Conservation (phyloP, 2,888 invertebrate species). For the Resseliella maxima region DNA sequence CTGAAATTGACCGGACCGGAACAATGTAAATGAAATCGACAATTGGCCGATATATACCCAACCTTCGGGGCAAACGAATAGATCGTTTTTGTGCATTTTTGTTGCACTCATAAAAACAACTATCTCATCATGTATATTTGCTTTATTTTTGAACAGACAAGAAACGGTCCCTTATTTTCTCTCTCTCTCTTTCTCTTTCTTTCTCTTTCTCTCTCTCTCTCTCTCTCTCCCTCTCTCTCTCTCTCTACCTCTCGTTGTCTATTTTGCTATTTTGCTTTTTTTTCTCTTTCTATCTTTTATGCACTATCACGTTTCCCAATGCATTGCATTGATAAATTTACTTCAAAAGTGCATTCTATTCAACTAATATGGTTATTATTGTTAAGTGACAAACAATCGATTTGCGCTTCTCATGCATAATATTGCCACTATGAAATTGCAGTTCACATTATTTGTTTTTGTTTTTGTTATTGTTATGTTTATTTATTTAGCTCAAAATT, state of each 20-base stretch:
- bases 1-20: conserved; percentile 19
- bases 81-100: not conserved
- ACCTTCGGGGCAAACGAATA: not conserved
- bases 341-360: conserved; percentile 30
- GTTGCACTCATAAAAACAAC: not conserved
- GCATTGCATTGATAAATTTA: not conserved
- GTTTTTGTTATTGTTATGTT: too few relatives aligned
- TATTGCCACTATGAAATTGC: not conserved
- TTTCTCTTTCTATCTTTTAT: too few relatives aligned
- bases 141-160: not conserved
- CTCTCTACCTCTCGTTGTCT: too few relatives aligned
- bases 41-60: not conserved
- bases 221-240: not conserved
- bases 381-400: conserved; percentile 24
- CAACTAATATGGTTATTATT: not conserved
- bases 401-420: conserved; percentile 3
- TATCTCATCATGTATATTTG: not conserved
- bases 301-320: not conserved
- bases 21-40: conserved; percentile 1
- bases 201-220: too few relatives aligned
- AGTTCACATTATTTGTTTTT: not conserved
- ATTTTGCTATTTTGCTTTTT: too few relatives aligned
- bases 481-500: not conserved
- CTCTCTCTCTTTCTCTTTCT: too few relatives aligned
- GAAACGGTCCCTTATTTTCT: too few relatives aligned